Conservation (phyloP, 1,140 invertebrate species). For the Anthonomus grandis region DNA sequence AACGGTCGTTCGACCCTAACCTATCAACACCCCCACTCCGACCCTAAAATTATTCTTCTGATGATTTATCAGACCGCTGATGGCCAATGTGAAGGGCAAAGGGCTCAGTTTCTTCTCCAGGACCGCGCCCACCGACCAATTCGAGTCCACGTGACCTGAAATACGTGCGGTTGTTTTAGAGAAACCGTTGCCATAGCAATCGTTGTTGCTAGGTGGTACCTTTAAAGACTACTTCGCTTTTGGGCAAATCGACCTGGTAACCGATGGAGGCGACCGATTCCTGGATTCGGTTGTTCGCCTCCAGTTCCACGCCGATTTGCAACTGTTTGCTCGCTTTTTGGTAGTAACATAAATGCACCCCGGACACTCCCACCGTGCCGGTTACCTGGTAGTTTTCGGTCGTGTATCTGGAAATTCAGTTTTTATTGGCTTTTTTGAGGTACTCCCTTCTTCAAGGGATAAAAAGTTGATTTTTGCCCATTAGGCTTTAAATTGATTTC, state of each 20-base stretch:
- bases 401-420: slow-evolving; percentile 57
- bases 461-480: no score
- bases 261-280: slow-evolving; percentile 91
- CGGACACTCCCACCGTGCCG: slow-evolving; percentile 76
- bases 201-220: slow-evolving; percentile 59
- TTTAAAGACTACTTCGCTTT: slow-evolving; percentile 90
- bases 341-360: slow-evolving; percentile 89
- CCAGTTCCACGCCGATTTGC: slow-evolving; percentile 79
- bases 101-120: slow-evolving; percentile 91
- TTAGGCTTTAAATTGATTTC: no score
- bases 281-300: slow-evolving; percentile 81
- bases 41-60: slow-evolving; percentile 82
- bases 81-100: slow-evolving; percentile 88
- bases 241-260: slow-evolving; percentile 95
- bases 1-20: slow-evolving; percentile 55
- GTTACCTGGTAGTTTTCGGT: slow-evolving; percentile 57
- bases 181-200: no score
- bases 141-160: slow-evolving; percentile 87
- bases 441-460: no score
- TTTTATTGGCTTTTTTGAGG: no score
- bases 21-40: slow-evolving; percentile 84
- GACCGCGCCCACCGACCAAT: slow-evolving; percentile 92
- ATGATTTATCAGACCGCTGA: slow-evolving; percentile 93
- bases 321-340: slow-evolving; percentile 92
- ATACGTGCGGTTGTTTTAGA: slow-evolving; percentile 28